These are phyloP conservation scores for Sitobion miscanthi DNA, from an alignment of 1,140 invertebrate genomes.

Conservation along the genomic window DNA sequence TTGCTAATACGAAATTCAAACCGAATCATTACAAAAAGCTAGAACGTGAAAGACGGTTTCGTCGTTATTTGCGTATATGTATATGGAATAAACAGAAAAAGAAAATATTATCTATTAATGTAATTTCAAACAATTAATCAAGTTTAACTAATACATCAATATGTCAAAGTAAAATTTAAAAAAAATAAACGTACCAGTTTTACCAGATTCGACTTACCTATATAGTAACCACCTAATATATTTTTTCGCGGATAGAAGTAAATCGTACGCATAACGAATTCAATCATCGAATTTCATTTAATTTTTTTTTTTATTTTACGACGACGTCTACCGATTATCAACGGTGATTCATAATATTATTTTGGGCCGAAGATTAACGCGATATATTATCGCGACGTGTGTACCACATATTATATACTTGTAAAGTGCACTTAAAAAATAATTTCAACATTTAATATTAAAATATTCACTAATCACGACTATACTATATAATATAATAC, in stretches of 20 bases:
- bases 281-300: not conserved
- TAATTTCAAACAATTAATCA: not conserved
- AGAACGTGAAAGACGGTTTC: not conserved
- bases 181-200: not conserved
- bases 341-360: not conserved
- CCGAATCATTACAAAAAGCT: not conserved
- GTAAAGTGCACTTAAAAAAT: not conserved
- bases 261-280: not conserved
- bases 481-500: no score
- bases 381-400: not conserved
- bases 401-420: not conserved
- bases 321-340: not conserved
- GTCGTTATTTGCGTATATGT: no score
- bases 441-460: not conserved
- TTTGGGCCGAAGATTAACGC: not conserved
- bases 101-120: not conserved
- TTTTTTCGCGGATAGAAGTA: not conserved
- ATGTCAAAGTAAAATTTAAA: not conserved
- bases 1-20: not conserved
- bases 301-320: not conserved
- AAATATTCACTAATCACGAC: no score
- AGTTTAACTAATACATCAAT: not conserved
- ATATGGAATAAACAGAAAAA: not conserved
- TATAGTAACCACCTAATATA: not conserved
- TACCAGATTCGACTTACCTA: not conserved